Evolutionary conservation across 1,140 invertebrate species (phyloP).

Genomic region (Ctenoplectra terminalis): DNA sequence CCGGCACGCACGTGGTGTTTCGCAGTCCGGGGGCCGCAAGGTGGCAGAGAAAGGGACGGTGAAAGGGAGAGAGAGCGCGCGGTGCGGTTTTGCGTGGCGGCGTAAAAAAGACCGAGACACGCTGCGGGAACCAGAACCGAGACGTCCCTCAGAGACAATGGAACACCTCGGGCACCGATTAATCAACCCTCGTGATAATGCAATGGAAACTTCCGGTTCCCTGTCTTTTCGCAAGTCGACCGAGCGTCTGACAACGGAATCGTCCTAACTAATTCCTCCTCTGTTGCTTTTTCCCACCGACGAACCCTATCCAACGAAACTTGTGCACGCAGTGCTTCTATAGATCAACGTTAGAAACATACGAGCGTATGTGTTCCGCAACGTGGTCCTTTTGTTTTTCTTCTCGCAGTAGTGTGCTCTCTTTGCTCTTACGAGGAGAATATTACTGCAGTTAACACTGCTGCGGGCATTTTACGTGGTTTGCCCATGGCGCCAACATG

Average conservation of each 20-base stretch:
- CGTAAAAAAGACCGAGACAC: conserved; percentile 19
- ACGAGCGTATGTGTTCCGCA: too few relatives aligned
- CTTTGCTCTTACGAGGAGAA: too few relatives aligned
- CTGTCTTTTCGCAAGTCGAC: background rate
- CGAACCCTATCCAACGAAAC: too few relatives aligned
- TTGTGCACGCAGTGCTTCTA: too few relatives aligned
- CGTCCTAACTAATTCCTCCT: background rate
- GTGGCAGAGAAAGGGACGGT: background rate
- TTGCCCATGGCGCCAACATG: too few relatives aligned
- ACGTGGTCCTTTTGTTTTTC: too few relatives aligned
- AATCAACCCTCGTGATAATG: conserved; percentile 41
- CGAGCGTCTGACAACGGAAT: conserved; percentile 29
- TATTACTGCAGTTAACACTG: too few relatives aligned
- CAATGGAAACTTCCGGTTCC: conserved; percentile 34
- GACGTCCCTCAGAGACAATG: conserved; percentile 51
- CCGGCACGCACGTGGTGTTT: conserved; percentile 9
- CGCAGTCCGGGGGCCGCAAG: background rate
- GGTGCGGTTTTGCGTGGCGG: conserved; percentile 5
- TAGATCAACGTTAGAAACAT: too few relatives aligned
- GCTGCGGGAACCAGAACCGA: conserved; percentile 23
- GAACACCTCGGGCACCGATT: conserved; percentile 46
- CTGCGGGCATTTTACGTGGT: too few relatives aligned
- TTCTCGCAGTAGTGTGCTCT: too few relatives aligned
- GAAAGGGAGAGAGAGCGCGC: background rate
- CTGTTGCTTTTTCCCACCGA: background rate